These are phyloP conservation scores for Muscicapa striata DNA, from an alignment of 2,797 vertebrate species.

Conservation along the genomic window DNA sequence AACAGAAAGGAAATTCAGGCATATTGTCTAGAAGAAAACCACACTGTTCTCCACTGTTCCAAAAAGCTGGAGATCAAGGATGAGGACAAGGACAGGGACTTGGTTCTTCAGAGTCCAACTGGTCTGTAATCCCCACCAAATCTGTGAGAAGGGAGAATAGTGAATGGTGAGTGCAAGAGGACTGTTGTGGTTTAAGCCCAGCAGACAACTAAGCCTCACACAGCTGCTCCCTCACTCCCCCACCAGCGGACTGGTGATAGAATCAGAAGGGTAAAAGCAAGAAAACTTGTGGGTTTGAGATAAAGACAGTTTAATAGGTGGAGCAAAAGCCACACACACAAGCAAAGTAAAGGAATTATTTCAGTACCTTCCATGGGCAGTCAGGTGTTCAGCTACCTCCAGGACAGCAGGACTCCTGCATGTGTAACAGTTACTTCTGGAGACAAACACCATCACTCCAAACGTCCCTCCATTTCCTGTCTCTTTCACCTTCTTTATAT, in stretches of 20 bases:
- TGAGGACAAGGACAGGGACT: not conserved
- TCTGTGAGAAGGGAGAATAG: not conserved
- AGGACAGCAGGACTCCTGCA: not conserved
- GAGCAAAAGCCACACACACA: not conserved
- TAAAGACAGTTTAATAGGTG: not conserved
- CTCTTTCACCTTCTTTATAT: not conserved
- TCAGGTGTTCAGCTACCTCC: not conserved
- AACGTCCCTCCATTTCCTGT: not conserved
- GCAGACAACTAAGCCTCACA: not conserved
- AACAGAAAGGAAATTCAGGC: not conserved
- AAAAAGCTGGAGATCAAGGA: not conserved
- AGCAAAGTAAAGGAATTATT: not conserved
- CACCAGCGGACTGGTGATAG: not conserved
- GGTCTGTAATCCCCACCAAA: not conserved
- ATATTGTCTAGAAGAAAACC: not conserved
- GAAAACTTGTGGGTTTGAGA: not conserved
- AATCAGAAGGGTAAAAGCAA: not conserved
- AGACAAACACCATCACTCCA: not conserved
- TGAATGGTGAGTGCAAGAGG: not conserved
- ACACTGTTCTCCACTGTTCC: not conserved
- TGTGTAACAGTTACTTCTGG: rapidly evolving
- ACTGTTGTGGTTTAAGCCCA: not conserved
- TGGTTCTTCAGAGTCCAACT: not conserved
- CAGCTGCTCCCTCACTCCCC: not conserved
- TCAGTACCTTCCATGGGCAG: not conserved